Evolutionary conservation across 1,140 invertebrate genomes (phyloP).

Genomic region (Sogatella furcifera): DNA sequence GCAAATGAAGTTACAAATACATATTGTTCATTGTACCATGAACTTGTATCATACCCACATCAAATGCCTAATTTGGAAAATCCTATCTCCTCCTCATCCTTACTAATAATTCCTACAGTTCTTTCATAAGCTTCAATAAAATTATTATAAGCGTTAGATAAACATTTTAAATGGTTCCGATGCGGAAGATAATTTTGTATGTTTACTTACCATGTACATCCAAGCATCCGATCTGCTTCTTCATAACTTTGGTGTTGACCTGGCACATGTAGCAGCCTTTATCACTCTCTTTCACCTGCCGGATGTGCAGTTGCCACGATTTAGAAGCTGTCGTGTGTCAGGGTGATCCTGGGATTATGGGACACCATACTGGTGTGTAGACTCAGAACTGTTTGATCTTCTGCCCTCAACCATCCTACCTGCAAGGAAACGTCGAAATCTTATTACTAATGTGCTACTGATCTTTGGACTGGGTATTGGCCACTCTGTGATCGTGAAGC

Average conservation of each 20-base stretch:
- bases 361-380: slow-evolving; percentile 78
- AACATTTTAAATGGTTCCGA: too few relatives aligned
- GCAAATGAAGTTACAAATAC: too few relatives aligned
- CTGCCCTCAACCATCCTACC: slow-evolving; percentile 82
- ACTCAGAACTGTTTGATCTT: slow-evolving; percentile 79
- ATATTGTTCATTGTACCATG: too few relatives aligned
- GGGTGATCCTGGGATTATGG: slow-evolving; percentile 70
- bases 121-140: too few relatives aligned
- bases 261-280: slow-evolving; percentile 74
- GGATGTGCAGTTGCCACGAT: slow-evolving; percentile 66
- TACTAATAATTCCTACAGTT: too few relatives aligned
- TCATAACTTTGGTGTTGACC: slow-evolving; percentile 81
- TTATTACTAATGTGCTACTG: not conserved
- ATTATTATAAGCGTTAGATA: too few relatives aligned
- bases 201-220: slow-evolving; percentile 46
- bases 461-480: too few relatives aligned
- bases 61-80: too few relatives aligned
- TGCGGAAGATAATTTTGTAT: too few relatives aligned
- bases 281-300: slow-evolving; percentile 57
- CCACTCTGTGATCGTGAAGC: too few relatives aligned
- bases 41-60: too few relatives aligned
- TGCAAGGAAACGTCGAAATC: slow-evolving; percentile 29
- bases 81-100: too few relatives aligned
- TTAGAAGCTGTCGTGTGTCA: slow-evolving; percentile 59
- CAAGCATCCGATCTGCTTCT: slow-evolving; percentile 75